Percentiles rank a stretch among this genome's conserved stretches.
phyloP scores from a whole-genome alignment of 2,113 vertebrate genomes.

The Butorides virescens region DNA sequence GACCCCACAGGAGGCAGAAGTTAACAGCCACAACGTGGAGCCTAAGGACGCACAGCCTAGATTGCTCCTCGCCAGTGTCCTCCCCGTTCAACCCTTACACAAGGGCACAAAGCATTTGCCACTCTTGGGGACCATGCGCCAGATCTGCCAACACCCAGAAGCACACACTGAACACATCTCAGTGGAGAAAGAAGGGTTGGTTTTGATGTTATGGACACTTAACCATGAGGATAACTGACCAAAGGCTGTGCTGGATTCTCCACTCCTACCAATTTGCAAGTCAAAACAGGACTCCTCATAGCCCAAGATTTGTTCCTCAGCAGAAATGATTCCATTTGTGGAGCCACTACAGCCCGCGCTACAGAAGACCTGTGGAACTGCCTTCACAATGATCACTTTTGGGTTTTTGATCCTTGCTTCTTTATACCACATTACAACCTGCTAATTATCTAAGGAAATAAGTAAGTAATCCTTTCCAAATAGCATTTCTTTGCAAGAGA shows the following conservation, averaged over 20 bases:
- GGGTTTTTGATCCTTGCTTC: neutral
- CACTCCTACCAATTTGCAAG: neutral
- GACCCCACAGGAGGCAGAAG: neutral
- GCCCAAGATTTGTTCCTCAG: neutral
- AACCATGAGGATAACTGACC: neutral
- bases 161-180: neutral
- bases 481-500: neutral
- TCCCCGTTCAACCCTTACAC: neutral
- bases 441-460: neutral
- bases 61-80: neutral
- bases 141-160: neutral
- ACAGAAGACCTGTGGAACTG: rapidly evolving
- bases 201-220: neutral
- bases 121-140: neutral
- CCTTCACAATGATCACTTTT: neutral
- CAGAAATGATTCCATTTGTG: neutral
- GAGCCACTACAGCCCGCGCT: neutral
- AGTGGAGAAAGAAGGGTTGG: neutral
- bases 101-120: neutral
- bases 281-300: neutral
- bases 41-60: neutral
- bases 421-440: neutral
- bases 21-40: rapidly evolving
- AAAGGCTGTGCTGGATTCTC: neutral
- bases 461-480: neutral